Evolutionary conservation across 2,888 invertebrate species (phyloP), one percentile per base, ranked within the genome.

Genomic region (Mesorhabditis spiculigera): DNA sequence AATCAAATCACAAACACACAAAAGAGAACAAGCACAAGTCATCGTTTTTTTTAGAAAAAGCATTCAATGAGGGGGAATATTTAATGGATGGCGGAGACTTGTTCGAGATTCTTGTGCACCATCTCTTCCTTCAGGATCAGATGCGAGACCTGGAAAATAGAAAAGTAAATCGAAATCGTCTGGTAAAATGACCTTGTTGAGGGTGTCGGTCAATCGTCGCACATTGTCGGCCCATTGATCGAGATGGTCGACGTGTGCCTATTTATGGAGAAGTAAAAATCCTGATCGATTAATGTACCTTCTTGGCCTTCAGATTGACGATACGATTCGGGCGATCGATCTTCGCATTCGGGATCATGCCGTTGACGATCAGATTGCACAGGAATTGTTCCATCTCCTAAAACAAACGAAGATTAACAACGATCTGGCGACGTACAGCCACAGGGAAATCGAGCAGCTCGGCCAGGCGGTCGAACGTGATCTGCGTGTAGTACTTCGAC

Each of bases 401-500:
- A 16, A 85, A 80, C 61, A 61, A 4, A 16, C 4, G n/a, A 5
- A 16, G n/a, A 43, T 8, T 8, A 50, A n/a, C 8, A 50, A 13
- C n/a, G 8, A 6, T 63, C 41, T 63, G 6, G 16, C 16, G 5
- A 66, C 67, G 41, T 80, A 89, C 89, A 78, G 90, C 90, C 67
- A 91, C 90, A 63, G 92, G 91, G 77, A 97, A 90, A 84, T 95
- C 95, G 45, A 98, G 89, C 65, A 98, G 89, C 86, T 94, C 92
- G 71, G 95, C 92, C 93, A 98, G 95, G 69, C 97, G 91, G 76
- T 91, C 90, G 81, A 95, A 87, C 13, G 92, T 91, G 79, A 96
- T 92, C 78, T 93, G 91, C 0, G 95, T 96, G 89, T 98, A 99
- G 88, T 98, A 99, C 89, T 95, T 94, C 8, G 98, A 94, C 92